Conservation (phyloP, 2,113 vertebrate genomes). For the Hippocampus barbouri region DNA sequence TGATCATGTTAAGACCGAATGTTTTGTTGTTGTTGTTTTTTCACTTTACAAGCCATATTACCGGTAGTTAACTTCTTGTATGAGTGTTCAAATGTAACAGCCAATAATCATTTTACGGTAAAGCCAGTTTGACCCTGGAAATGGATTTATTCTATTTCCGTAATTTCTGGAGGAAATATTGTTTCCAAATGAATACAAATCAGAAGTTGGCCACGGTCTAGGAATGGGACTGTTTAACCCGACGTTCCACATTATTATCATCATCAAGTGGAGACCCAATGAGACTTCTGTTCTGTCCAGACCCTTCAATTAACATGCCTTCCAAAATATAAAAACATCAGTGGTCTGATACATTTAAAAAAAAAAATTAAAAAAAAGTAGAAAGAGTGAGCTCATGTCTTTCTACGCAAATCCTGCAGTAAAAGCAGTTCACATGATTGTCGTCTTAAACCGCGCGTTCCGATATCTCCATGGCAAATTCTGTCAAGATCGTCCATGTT, state of each 20-base stretch:
- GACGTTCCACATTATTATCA: neutral
- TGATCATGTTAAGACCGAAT: too few relatives aligned
- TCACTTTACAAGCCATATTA: neutral
- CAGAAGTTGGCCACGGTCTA: neutral
- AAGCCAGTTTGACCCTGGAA: neutral
- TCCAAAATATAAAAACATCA: neutral
- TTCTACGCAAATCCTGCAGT: neutral
- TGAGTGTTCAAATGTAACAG: neutral
- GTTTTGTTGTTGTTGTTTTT: neutral
- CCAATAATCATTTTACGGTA: neutral
- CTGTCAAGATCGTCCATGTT: slow-evolving; percentile 35
- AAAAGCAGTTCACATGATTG: neutral
- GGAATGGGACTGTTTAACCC: neutral
- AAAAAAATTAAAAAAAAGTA: neutral
- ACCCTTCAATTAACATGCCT: neutral
- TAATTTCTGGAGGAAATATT: neutral
- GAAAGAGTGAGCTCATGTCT: neutral
- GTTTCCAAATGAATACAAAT: neutral
- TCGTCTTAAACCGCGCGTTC: neutral
- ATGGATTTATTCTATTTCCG: too few relatives aligned
- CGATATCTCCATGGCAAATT: slow-evolving; percentile 9
- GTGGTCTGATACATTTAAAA: neutral
- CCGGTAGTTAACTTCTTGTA: neutral
- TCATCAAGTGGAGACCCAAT: neutral
- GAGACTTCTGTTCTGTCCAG: neutral